Evolutionary conservation across 2,888 invertebrate species (phyloP).

Genomic region (Rotaria sp.): DNA sequence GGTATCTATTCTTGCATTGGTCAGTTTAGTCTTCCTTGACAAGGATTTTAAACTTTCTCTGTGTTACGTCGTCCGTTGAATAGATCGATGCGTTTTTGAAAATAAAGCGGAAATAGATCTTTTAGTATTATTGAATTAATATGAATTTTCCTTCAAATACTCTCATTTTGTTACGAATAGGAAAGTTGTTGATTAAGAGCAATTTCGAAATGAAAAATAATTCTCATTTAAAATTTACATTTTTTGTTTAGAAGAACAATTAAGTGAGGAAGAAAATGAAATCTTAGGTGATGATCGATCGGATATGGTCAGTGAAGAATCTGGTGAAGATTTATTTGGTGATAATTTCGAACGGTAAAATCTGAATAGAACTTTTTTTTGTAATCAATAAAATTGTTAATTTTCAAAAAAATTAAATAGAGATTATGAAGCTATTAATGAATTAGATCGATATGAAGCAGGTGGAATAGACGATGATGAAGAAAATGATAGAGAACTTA

Average conservation of each 20-base stretch:
- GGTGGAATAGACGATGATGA: slow-evolving; percentile 73
- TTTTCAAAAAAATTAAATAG: slow-evolving; percentile 57
- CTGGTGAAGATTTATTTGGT: slow-evolving; percentile 23
- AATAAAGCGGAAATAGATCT: too few species aligned
- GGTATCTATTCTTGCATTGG: too few species aligned
- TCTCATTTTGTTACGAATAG: too few species aligned
- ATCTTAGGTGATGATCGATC: neutral
- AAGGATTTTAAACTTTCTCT: too few species aligned
- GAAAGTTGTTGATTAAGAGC: too few species aligned
- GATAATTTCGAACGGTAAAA: neutral
- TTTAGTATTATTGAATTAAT: too few species aligned
- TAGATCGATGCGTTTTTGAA: too few species aligned
- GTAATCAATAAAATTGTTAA: neutral
- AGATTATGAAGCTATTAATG: slow-evolving; percentile 92
- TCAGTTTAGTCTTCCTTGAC: too few species aligned
- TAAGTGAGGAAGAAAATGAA: slow-evolving; percentile 10
- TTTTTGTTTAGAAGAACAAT: neutral
- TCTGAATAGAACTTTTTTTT: neutral
- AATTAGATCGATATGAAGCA: slow-evolving; percentile 81
- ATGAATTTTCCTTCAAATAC: too few species aligned
- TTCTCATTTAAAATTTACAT: too few species aligned
- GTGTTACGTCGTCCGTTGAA: too few species aligned
- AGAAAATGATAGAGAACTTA: slow-evolving; percentile 70
- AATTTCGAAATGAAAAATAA: too few species aligned
- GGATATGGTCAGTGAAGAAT: neutral